These are phyloP conservation scores for Gorsachius goisagi DNA, from an alignment of 2,113 vertebrate species.

Conservation along the genomic window DNA sequence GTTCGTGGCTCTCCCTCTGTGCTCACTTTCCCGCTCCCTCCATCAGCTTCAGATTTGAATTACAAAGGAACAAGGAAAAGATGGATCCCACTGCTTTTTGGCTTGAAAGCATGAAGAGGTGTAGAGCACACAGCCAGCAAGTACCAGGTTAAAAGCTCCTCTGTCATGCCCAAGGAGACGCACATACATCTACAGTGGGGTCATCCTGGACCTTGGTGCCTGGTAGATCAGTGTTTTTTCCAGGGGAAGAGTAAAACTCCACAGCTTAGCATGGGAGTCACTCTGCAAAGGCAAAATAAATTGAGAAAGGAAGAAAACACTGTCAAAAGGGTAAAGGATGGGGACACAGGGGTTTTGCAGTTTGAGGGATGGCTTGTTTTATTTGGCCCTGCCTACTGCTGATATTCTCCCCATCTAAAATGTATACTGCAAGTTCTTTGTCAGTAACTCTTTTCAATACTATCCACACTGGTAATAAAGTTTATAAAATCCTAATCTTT, in stretches of 20 bases:
- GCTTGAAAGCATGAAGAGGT: neutral
- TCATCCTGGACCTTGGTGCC: neutral
- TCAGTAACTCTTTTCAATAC: neutral
- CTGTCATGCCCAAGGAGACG: neutral
- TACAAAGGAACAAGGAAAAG: neutral
- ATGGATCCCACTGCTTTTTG: neutral
- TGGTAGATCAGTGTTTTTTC: neutral
- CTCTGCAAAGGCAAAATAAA: neutral
- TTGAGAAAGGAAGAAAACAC: neutral
- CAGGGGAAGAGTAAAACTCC: neutral
- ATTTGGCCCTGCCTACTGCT: neutral
- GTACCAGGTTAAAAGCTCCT: neutral
- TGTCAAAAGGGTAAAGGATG: neutral
- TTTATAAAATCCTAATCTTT: neutral
- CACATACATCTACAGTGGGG: accelerated
- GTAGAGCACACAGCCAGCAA: neutral
- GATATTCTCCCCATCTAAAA: neutral
- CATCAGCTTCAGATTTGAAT: neutral
- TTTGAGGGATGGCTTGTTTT: neutral
- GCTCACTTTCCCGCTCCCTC: neutral
- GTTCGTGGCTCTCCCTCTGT: neutral
- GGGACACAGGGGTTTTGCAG: neutral
- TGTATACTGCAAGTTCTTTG: neutral
- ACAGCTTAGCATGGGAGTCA: neutral
- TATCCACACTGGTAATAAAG: neutral